Evolutionary conservation across 2,797 vertebrate genomes (phyloP), one percentile per base, ranked within the genome.

Genomic region (Spinus pinus): DNA sequence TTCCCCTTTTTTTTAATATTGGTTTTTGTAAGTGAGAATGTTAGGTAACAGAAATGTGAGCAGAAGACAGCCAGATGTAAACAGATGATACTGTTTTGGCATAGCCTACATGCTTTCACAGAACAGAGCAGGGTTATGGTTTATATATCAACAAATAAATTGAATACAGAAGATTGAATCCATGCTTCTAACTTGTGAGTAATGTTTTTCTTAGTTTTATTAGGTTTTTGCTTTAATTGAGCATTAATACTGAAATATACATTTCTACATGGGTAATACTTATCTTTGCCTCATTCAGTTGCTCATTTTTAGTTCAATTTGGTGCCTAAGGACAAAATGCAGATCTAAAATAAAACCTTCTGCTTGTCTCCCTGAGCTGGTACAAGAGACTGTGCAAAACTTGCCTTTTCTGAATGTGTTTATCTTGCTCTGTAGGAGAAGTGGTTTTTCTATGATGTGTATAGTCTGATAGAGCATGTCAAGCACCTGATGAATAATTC

Each of bases 391-490:
- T 69, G 15, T 81, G 69, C 73, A 65, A 57, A 84, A 54, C 30
- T 25, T 23, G 47, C 33, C 31, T 81, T 64, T 47, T 17, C 41
- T 69, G 25, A 46, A 30, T 28, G 25, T 69, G 42, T 75, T 85
- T 47, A 6, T 27, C 42, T n/a, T 58, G 10, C 30, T 62, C 6
- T 82, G 70, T 27, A 25, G 35, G 61, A 85, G 15, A 58, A 57
- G 7, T 0, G 0, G 1, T 7, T 64, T 54, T 33, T 51, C 19
- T 49, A 1, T 61, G 7, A 13, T 53, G 39, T 28, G 8, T 37
- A 0, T 35, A 49, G 49, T 14, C 2, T n/a, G 37, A n/a, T 24
- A 35, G 44, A 88, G 46, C 21, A 30, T 31, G 19, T 39, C 50
- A 56, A 37, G 51, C 49, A 69, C 49, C 50, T 49, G 21, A 41